phyloP scores from a whole-genome alignment of 2,888 invertebrate species.

The Noctua janthina region DNA sequence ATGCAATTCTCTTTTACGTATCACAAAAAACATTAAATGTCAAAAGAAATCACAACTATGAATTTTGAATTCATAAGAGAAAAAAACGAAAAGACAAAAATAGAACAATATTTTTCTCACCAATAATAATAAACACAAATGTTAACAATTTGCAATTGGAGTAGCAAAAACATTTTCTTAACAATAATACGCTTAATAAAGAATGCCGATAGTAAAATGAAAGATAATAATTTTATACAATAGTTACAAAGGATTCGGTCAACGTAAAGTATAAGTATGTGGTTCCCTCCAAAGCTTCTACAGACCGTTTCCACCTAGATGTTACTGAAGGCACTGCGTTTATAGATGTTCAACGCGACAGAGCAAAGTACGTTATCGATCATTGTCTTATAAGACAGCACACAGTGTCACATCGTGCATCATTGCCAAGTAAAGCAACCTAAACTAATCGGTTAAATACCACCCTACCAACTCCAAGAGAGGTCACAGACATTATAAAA shows the following conservation, averaged over 20 bases:
- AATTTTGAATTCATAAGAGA: conserved; percentile 90
- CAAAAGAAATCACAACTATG: conserved; percentile 91
- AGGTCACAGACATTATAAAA: conserved; percentile 72
- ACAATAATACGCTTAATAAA: conserved; percentile 80
- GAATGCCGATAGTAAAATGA: conserved; percentile 74
- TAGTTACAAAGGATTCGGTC: conserved; percentile 69
- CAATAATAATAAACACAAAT: conserved; percentile 78
- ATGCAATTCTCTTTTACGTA: conserved; percentile 88
- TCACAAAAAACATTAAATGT: conserved; percentile 91
- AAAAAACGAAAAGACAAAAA: conserved; percentile 85
- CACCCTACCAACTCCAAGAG: conserved; percentile 68
- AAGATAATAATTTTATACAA: conserved; percentile 71
- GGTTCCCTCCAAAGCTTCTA: conserved; percentile 52
- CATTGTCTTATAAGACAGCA: conserved; percentile 50
- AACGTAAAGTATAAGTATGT: conserved; percentile 63
- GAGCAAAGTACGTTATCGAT: conserved; percentile 47
- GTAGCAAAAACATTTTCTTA: conserved; percentile 77
- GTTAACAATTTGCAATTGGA: conserved; percentile 80
- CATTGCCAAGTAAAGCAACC: conserved; percentile 48
- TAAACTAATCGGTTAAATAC: conserved; percentile 60
- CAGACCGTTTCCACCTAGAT: conserved; percentile 64
- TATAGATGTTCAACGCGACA: conserved; percentile 58
- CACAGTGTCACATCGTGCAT: conserved; percentile 57
- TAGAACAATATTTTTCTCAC: conserved; percentile 80
- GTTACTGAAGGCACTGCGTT: conserved; percentile 65